These are phyloP conservation scores for Battus philenor DNA, from an alignment of 1,140 invertebrate species.

Conservation along the genomic window DNA sequence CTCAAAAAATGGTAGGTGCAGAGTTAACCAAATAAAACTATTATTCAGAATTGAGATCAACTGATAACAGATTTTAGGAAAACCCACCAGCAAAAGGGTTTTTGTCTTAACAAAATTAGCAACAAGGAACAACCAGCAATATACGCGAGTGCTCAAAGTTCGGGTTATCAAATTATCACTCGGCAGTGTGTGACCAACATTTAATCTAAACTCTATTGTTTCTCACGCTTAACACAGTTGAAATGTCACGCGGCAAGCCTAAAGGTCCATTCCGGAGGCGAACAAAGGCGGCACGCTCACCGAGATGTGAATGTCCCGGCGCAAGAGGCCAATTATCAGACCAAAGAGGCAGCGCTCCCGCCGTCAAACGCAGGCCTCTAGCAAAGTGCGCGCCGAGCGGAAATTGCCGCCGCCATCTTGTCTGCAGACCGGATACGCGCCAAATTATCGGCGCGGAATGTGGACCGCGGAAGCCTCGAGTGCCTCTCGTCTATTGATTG, in stretches of 20 bases:
- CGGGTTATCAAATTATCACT: too few species aligned
- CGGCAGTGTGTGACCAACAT: too few species aligned
- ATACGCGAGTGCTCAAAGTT: too few species aligned
- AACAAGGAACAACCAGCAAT: too few species aligned
- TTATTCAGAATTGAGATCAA: too few species aligned
- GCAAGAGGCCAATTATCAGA: constrained; percentile 29
- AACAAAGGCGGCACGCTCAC: constrained; percentile 10
- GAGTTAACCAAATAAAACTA: too few species aligned
- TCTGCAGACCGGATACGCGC: constrained; percentile 26
- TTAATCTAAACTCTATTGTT: too few species aligned
- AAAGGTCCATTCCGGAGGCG: constrained; percentile 3
- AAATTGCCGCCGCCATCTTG: constrained; percentile 40
- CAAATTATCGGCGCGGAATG: constrained; percentile 26
- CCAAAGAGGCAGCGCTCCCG: constrained; percentile 14
- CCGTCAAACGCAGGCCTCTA: constrained; percentile 28
- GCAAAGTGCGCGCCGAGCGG: constrained; percentile 25
- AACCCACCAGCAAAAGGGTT: too few species aligned
- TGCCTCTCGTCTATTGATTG: constrained; percentile 22
- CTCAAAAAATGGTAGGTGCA: too few species aligned
- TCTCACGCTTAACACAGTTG: constrained; percentile 1
- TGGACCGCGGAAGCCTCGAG: constrained; percentile 17
- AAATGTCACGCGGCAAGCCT: too few species aligned
- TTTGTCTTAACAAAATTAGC: too few species aligned
- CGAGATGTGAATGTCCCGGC: constrained; percentile 26
- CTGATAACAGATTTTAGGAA: too few species aligned